A percentile compares a stretch with the other conserved stretches of the same genome.
Evolutionary conservation across 2,113 vertebrate genomes (phyloP).

Genomic region (Cranoglanis bouderius): DNA sequence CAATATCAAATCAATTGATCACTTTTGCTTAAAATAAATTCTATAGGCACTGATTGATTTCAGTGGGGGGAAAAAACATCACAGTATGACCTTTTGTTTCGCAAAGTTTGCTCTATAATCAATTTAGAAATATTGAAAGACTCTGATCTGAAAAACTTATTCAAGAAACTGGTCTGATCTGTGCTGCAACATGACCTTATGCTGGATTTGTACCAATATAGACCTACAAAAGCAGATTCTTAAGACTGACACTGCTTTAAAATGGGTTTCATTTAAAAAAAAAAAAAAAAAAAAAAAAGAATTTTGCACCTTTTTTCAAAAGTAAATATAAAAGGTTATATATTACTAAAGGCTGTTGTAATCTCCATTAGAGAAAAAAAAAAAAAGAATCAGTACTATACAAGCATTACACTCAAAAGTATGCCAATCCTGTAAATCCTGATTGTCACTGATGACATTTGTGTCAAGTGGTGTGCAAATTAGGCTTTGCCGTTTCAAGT

Average conservation of each 20-base stretch:
- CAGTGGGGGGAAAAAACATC: not conserved
- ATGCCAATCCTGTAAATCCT: slow-evolving; percentile 35
- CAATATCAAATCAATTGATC: slow-evolving; percentile 27
- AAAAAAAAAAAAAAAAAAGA: not conserved
- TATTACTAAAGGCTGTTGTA: not conserved
- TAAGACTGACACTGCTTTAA: not conserved
- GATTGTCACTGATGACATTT: slow-evolving; percentile 56
- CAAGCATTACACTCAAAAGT: slow-evolving; percentile 14
- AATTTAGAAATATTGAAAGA: not conserved
- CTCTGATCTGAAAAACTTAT: not conserved
- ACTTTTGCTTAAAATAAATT: slow-evolving; percentile 12
- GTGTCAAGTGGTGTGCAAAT: slow-evolving; percentile 52
- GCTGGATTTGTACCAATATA: not conserved
- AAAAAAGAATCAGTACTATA: not conserved
- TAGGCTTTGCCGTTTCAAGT: slow-evolving; percentile 33
- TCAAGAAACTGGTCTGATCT: not conserved
- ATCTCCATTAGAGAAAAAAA: not conserved
- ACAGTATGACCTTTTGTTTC: not conserved
- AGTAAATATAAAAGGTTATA: not conserved
- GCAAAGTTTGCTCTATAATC: not conserved
- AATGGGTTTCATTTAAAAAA: not conserved
- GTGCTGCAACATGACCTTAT: not conserved
- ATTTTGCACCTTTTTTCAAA: not conserved
- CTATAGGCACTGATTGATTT: not conserved
- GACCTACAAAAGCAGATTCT: not conserved